Percentiles rank a stretch among this genome's conserved stretches.
phyloP scores from a whole-genome alignment of 2,797 vertebrate genomes.

The Percopsis omiscomaycus region DNA sequence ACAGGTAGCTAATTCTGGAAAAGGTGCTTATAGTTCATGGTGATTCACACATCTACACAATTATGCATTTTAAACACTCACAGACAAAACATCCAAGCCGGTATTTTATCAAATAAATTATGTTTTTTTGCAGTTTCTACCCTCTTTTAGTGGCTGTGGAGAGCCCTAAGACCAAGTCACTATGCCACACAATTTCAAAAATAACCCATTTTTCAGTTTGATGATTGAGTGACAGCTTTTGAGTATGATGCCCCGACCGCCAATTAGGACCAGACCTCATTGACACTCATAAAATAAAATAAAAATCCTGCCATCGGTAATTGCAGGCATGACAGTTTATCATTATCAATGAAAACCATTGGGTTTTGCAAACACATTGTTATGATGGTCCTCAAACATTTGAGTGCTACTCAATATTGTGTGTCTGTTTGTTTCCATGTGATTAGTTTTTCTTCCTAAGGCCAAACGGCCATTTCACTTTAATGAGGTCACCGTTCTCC shows the following conservation, averaged over 20 bases:
- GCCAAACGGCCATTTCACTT: conserved; percentile 83
- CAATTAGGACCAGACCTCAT: conserved; percentile 80
- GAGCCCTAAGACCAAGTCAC: neutral
- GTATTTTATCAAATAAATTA: too few relatives aligned
- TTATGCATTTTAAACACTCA: too few relatives aligned
- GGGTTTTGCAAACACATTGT: conserved; percentile 78
- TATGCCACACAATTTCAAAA: conserved; percentile 67
- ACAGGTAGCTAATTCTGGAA: too few relatives aligned
- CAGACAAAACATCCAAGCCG: too few relatives aligned
- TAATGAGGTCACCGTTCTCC: conserved; percentile 74
- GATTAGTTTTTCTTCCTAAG: conserved; percentile 68
- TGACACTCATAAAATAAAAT: conserved; percentile 54
- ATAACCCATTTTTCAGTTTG: conserved; percentile 61
- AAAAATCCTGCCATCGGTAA: conserved; percentile 78
- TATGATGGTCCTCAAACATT: conserved; percentile 76
- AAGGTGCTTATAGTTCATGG: too few relatives aligned
- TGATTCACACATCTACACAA: too few relatives aligned
- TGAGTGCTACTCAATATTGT: conserved; percentile 72
- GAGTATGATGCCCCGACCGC: conserved; percentile 75
- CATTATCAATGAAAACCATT: conserved; percentile 83
- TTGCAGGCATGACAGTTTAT: conserved; percentile 82
- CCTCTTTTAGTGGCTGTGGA: too few relatives aligned
- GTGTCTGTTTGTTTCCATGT: conserved; percentile 63
- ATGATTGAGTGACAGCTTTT: conserved; percentile 73
- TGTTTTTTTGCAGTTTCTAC: too few relatives aligned